Base-by-base conservation (phyloP, 2,113 vertebrate genomes). In the Cryptomyrus ogoouensis region DNA sequence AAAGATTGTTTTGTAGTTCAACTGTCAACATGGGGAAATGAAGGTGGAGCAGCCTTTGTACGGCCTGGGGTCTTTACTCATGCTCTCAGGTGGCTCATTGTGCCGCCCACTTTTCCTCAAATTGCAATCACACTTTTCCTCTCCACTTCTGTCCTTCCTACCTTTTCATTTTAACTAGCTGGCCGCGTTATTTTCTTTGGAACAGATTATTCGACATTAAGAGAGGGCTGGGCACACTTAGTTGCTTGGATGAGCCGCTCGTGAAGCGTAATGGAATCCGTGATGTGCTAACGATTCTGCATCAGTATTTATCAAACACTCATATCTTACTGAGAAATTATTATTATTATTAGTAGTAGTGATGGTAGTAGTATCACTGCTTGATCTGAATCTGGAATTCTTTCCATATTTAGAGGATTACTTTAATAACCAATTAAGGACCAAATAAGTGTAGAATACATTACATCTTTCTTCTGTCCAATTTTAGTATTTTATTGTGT, bases 1-100 rank as follows among this genome's bases (percentile, higher is more conserved):
- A 96, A 96, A 96, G 95, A 92, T 93, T 95, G 94, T 95, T 95
- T 94, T 96, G 95, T 94, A 95, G 94, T 94, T 94, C 93, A 93
- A 95, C 95, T 95, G 96, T 96, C 95, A 96, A 95, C 95, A 94
- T 93, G 94, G 92, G 94, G 95, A 91, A 93, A 93, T 52, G 93
- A 94, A 90, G 92, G 91, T 94, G 95, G 94, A 94, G 94, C 94
- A 94, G 94, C 91, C 93, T 96, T 96, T 96, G 95, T 95, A 95
- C 93, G 90, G 92, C 90, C 91, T 74, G 88, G 91, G 95, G 94
- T 94, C 94, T 96, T 96, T 95, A 95, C 95, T 94, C 93, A 92
- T 88, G 88, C 92, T 89, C 83, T 87, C 89, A 0, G 42, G 74
- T 58, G 50, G 49, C n/a, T 27, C 89, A 49, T 44, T 70, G 44